Conservation (phyloP, 1,140 invertebrate genomes). For the Pomacea maculata region DNA sequence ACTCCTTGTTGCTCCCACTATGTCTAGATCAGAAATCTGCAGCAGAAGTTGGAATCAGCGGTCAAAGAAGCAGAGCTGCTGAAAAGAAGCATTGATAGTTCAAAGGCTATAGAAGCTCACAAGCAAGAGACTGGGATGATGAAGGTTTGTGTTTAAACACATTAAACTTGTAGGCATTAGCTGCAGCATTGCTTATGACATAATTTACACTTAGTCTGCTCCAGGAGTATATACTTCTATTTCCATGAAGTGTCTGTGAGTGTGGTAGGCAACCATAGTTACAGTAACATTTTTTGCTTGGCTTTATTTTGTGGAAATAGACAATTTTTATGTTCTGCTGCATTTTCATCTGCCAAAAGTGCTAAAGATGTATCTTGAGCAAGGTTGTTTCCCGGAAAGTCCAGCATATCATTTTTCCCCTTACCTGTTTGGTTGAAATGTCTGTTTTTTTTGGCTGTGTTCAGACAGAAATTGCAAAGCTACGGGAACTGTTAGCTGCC, state of each 20-base stretch:
- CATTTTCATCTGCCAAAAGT: not conserved
- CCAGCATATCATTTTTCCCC: too few relatives aligned
- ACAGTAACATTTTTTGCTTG: too few relatives aligned
- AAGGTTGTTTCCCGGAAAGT: too few relatives aligned
- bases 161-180: not conserved
- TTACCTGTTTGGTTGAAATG: too few relatives aligned
- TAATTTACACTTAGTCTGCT: too few relatives aligned
- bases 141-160: slow-evolving; percentile 34
- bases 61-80: slow-evolving; percentile 34
- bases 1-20: slow-evolving; percentile 1
- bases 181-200: not conserved
- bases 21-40: slow-evolving; percentile 23
- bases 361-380: too few relatives aligned
- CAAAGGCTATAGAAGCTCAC: slow-evolving; percentile 41
- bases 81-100: slow-evolving; percentile 39
- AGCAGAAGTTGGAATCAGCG: slow-evolving; percentile 42
- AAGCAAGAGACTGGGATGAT: slow-evolving; percentile 43
- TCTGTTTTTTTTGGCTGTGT: not conserved
- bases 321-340: not conserved
- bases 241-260: too few relatives aligned
- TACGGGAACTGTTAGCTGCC: slow-evolving; percentile 52
- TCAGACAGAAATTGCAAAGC: slow-evolving; percentile 49
- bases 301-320: too few relatives aligned
- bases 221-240: too few relatives aligned
- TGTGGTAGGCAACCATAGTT: too few relatives aligned